Base-by-base conservation (phyloP, 2,797 vertebrate species). In the Leptoclinus maculatus region DNA sequence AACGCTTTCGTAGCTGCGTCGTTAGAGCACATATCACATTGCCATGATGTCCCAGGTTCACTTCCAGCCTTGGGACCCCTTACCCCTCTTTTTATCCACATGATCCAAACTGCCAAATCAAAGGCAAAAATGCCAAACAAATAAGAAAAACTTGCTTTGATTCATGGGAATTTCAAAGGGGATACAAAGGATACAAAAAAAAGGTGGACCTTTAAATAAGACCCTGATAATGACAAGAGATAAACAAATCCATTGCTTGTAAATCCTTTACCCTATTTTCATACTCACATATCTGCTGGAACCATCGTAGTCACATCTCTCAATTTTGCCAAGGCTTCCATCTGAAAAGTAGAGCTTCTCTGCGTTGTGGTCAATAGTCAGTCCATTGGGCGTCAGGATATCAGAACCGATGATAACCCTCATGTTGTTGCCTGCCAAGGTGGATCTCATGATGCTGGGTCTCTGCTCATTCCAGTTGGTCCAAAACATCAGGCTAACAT, bases 401-500 rank as follows among this genome's bases (percentile, higher is more conserved):
- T 99, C 98, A 29, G 96, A 94, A 75, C 97, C 96, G 76, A 99
- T 87, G 88, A 99, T 96, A 53, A 98, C 95, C 86, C 95, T 97
- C 49, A 97, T 95, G 89, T 97, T 99, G 79, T 96, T 97, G 59
- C 98, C 98, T 0, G 95, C 93, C 45, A 99, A 88, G 0, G 97
- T 98, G 57, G 98, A 96, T 88, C 97, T 96, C 97, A 99, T 98
- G 90, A 99, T 97, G 90, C 98, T 98, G 1, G 98, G 97, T 47
- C 96, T 95, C 74, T 99, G 98, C 88, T 99, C 98, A 25, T 99
- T 99, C 98, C 98, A 99, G 91, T 99, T 99, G 83, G 98, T 99
- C 98, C 98, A 99, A 92, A 99, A 99, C 97, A 99, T 98, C 91
- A 99, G 94, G 91, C 98, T 99, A 81, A 19, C 60, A 75, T 1